Evolutionary conservation across 2,797 vertebrate genomes (phyloP).

Genomic region (Rousettus madagascariensis): DNA sequence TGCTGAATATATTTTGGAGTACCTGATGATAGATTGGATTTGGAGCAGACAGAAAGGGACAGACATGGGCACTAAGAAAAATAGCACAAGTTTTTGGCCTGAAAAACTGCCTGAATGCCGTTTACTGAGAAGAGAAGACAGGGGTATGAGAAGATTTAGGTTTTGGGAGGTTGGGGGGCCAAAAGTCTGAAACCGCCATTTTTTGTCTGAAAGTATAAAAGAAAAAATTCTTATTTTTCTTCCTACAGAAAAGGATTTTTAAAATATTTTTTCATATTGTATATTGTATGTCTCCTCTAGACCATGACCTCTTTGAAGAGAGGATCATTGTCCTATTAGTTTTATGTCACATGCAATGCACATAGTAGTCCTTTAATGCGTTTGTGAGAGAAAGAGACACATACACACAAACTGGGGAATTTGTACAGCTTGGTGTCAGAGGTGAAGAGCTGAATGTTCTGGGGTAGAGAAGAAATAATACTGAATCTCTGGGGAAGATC

Average conservation of each 20-base stretch:
- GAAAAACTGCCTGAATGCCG: background rate
- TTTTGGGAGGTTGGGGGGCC: background rate
- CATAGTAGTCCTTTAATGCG: background rate
- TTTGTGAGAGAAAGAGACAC: background rate
- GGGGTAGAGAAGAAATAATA: background rate
- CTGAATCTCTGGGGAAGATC: constrained; percentile 22
- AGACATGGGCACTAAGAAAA: background rate
- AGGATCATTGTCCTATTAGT: background rate
- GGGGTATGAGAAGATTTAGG: background rate
- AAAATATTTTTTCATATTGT: background rate
- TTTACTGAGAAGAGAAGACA: constrained; percentile 5
- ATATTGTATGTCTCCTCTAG: background rate
- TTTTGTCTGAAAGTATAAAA: background rate
- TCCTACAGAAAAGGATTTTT: background rate
- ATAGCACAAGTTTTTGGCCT: background rate
- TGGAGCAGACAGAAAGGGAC: background rate
- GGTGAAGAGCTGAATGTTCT: background rate
- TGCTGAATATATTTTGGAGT: background rate
- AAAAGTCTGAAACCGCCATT: background rate
- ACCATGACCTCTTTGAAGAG: background rate
- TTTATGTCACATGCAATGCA: background rate
- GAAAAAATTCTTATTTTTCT: background rate
- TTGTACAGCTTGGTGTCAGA: background rate
- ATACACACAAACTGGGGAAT: background rate
- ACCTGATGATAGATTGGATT: constrained; percentile 22